Base-by-base conservation (phyloP, 2,797 vertebrate genomes). In the Mus spretus region DNA sequence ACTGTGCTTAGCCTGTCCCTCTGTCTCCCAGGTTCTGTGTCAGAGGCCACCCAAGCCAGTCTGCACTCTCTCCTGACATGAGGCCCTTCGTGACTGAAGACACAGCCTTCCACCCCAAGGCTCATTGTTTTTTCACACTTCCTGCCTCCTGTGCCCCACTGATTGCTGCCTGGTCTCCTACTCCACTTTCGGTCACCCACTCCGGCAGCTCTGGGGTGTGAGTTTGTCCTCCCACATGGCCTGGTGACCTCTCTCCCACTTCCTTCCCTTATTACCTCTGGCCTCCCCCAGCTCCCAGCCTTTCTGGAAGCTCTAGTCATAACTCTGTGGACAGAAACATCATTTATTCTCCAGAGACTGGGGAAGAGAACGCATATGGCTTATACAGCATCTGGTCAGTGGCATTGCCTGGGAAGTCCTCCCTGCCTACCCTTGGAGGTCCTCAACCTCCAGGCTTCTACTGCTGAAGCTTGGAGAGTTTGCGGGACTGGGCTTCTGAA, bases 181-280 rank as follows among this genome's bases (percentile, higher is more conserved):
- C 53, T 3, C 20, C n/a, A 59, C 17, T 8, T 44, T 44, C 26
- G 40, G 2, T 1, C 91, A 67, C 85, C 75, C 6, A 19, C 3
- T 14, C 15, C 20, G 8, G 6, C 63, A 63, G 15, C 31, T 31
- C 6, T 0, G 0, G n/a, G n/a, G 4, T 0, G 75, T 37, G 19
- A 47, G 34, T 44, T n/a, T 77, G 67, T 34, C 20, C 55, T 89
- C n/a, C 91, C 5, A 6, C 10, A 10, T 44, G 78, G 17, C 72
- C 65, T 53, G 31, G 19, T 19, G n/a, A 65, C 17, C 34, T 6
- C 47, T 5, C 28, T 40, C 24, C 31, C 15, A 9, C 72, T 80
- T 50, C n/a, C n/a, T 37, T 50, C 34, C n/a, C 89, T 83, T 50
- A 28, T 26, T 1, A 20, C 31, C 12, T 34, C 59, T 40, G n/a